phyloP scores from a whole-genome alignment of 2,888 invertebrate species.

The Fragum fragum region DNA sequence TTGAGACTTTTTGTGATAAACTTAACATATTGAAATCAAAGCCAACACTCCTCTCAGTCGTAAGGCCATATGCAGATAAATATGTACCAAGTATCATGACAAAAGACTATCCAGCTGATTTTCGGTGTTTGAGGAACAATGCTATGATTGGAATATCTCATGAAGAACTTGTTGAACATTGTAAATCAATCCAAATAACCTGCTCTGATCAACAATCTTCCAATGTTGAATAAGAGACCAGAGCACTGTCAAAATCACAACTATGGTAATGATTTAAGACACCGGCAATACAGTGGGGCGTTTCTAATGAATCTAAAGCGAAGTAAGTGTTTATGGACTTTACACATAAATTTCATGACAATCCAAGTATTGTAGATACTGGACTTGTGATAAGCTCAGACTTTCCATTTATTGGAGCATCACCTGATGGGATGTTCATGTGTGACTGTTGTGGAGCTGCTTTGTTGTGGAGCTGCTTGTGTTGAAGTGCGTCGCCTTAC shows the following conservation, averaged over 20 bases:
- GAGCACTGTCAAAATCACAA: conserved; percentile 12
- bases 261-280: conserved; percentile 42
- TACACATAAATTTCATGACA: conserved; percentile 34
- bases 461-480: conserved; percentile 44
- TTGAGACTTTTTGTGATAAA: not conserved
- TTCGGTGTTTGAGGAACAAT: conserved; percentile 23
- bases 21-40: conserved; percentile 2
- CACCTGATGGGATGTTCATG: conserved; percentile 53
- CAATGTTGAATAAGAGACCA: conserved; percentile 20
- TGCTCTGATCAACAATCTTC: conserved; percentile 16
- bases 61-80: conserved; percentile 18
- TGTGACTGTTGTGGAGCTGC: conserved; percentile 60
- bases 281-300: conserved; percentile 57
- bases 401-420: conserved; percentile 59
- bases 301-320: conserved; percentile 44
- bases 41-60: conserved; percentile 21
- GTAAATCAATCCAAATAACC: conserved; percentile 9
- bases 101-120: conserved; percentile 29
- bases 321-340: conserved; percentile 20
- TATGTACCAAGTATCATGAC: conserved; percentile 24
- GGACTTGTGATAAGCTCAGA: conserved; percentile 43
- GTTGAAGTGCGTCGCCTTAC: conserved; percentile 56
- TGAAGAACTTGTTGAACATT: conserved; percentile 22
- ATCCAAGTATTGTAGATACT: conserved; percentile 31
- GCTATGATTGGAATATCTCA: conserved; percentile 2